Evolutionary conservation across 1,140 invertebrate species (phyloP), one percentile per base, ranked within the genome.

Genomic region (Yoshiicerus persimilis): DNA sequence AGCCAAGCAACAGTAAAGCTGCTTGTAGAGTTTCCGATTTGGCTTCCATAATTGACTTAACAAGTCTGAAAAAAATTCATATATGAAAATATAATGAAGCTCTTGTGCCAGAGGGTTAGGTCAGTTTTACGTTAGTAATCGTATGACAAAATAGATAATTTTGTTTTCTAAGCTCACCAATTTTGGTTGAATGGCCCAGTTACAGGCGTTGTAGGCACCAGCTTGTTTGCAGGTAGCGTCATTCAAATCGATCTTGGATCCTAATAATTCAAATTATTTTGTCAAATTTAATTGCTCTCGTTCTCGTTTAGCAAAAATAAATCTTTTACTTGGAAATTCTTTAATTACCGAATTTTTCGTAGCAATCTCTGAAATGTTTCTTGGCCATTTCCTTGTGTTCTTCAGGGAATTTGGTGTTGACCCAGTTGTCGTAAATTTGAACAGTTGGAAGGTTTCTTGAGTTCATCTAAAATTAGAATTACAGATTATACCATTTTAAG

Each of bases 141-240:
- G 39, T n/a, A 13, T 41, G 13, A 41, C 39, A 41, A 41, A 8
- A 13, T 41, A 41, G 39, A 41, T 13, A 41, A 27, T 27, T 30
- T 30, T 30, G 30, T 64, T 3, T 39, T 39, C 13, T 8, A 84
- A 84, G n/a, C 34, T 64, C 66, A 86, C 84, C 41, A 86, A 66
- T 64, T 62, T 34, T 32, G 84, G 84, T 38, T 86, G 84, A 66
- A 86, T 23, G 0, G 0, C 0, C 84, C 84, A 86, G 56, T 86
- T 86, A 56, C 84, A 86, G 10, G 84, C n/a, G n/a, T 86, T 86
- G 32, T 64, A 86, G 30, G 38, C 84, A 23, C 62, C 84, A n/a
- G 84, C 84, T 30, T 36, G 34, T 64, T 86, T 86, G 84, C 84
- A 86, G 11, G 84, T 66, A n/a, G 30, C 4, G 20, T 86, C 84